phyloP scores from a whole-genome alignment of 1,140 invertebrate species.

The Heterodera schachtii region DNA sequence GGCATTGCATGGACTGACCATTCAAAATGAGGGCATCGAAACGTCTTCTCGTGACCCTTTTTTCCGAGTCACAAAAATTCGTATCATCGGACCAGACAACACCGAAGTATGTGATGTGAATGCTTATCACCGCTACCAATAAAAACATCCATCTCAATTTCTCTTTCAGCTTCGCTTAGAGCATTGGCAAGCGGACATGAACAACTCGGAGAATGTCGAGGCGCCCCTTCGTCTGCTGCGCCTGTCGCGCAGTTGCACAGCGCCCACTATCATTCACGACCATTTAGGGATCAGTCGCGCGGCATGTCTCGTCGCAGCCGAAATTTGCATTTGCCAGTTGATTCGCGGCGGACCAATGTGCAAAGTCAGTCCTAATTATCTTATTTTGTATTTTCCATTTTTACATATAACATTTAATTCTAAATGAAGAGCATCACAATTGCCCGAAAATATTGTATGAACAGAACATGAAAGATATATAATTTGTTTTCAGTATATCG shows the following conservation, averaged over 20 bases:
- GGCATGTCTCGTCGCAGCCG: conserved; percentile 53
- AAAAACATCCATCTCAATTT: background rate
- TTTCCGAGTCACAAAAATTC: conserved; percentile 54
- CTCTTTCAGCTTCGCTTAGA: conserved; percentile 55
- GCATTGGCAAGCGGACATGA: conserved; percentile 61
- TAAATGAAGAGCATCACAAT: no score
- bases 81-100: conserved; percentile 43
- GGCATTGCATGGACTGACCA: conserved; percentile 30
- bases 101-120: conserved; percentile 37
- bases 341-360: conserved; percentile 52
- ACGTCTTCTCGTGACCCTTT: conserved; percentile 40
- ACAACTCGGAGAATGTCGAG: conserved; percentile 58
- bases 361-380: conserved; percentile 45
- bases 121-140: background rate
- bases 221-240: conserved; percentile 55
- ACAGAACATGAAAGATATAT: no score
- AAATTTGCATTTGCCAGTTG: conserved; percentile 56
- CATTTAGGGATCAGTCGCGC: conserved; percentile 62
- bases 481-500: conserved; percentile 50
- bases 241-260: conserved; percentile 46
- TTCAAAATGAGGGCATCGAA: conserved; percentile 50
- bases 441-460: no score
- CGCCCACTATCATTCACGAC: conserved; percentile 58
- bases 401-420: no score
- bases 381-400: no score